Evolutionary conservation across 2,797 vertebrate species (phyloP).

Genomic region (Apogon talboti): DNA sequence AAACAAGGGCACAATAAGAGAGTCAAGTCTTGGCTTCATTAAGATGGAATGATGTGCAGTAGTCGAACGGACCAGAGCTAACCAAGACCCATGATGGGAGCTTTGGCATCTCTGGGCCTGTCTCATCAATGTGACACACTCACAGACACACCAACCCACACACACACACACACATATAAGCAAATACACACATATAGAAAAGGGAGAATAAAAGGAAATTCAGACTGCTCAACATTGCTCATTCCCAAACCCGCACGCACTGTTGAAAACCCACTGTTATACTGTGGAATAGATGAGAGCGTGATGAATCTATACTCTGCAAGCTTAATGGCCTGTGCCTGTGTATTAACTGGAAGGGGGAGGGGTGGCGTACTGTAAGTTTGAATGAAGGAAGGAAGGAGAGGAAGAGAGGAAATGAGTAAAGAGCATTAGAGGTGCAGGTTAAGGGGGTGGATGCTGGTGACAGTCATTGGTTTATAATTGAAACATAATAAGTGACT

Average conservation of each 20-base stretch:
- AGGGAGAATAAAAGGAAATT: conserved; percentile 31
- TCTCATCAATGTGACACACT: conserved; percentile 80
- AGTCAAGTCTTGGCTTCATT: conserved; percentile 20
- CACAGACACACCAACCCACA: conserved; percentile 35
- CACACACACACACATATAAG: conserved; percentile 10
- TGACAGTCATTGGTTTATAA: conserved; percentile 54
- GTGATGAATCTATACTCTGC: conserved; percentile 46
- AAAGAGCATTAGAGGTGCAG: conserved; percentile 28
- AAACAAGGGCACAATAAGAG: conserved; percentile 4
- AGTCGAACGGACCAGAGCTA: conserved; percentile 41
- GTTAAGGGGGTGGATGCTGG: conserved; percentile 19
- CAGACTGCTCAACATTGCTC: conserved; percentile 26
- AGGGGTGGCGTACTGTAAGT: conserved; percentile 7
- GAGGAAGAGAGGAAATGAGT: conserved; percentile 41
- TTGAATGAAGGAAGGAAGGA: conserved; percentile 10
- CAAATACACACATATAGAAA: not conserved
- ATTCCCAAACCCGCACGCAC: conserved; percentile 33
- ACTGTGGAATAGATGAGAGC: conserved; percentile 29
- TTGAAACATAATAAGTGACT: conserved; percentile 53
- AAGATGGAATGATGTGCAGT: conserved; percentile 48
- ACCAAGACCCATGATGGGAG: conserved; percentile 42
- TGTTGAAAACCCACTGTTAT: conserved; percentile 2
- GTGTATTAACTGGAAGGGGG: conserved; percentile 39
- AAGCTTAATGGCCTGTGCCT: conserved; percentile 49
- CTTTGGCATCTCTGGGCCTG: conserved; percentile 58